Base-by-base conservation (phyloP, 2,888 invertebrate species). In the Coenonympha arcania region DNA sequence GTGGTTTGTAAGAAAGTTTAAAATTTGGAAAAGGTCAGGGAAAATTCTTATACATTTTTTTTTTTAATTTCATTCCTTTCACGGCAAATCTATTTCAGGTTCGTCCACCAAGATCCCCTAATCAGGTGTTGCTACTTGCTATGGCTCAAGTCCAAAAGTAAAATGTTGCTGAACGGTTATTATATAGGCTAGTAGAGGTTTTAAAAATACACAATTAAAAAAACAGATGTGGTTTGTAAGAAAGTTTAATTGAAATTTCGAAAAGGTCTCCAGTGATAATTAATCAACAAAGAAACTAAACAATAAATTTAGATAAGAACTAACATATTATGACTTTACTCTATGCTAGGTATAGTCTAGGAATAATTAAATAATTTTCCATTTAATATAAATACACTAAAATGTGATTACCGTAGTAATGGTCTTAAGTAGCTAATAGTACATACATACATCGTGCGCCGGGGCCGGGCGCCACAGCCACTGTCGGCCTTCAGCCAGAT, bases 191-290 rank as follows among this genome's bases (percentile, higher is more conserved):
- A n/a, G n/a, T n/a, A n/a, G n/a, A n/a, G n/a, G n/a, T n/a, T n/a
- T n/a, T n/a, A n/a, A n/a, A n/a, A n/a, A n/a, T n/a, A n/a, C 16
- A 16, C 8, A 22, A 11, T 18, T 24, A 20, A 48, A 54, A 48
- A 60, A 65, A 66, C 20, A 59, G 33, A 31, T 48, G 36, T 67
- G 75, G 77, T 83, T 85, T 82, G 77, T 84, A 85, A 85, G 85
- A 85, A 86, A 86, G 82, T 84, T 86, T 84, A 84, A 80, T 82
- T 79, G 80, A 83, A 80, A 81, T 84, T 80, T 84, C 80, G 83
- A 85, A 83, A 85, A 86, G 85, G 85, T 85, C 78, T 85, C 81
- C 83, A 80, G 83, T 78, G 75, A 15, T 19, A 76, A 76, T 77
- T 73, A 76, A 76, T 77, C 72, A 85, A 83, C 83, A 84, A 82